Evolutionary conservation across 2,113 vertebrate species (phyloP), one percentile per base, ranked within the genome.

Genomic region (Ursus arctos): DNA sequence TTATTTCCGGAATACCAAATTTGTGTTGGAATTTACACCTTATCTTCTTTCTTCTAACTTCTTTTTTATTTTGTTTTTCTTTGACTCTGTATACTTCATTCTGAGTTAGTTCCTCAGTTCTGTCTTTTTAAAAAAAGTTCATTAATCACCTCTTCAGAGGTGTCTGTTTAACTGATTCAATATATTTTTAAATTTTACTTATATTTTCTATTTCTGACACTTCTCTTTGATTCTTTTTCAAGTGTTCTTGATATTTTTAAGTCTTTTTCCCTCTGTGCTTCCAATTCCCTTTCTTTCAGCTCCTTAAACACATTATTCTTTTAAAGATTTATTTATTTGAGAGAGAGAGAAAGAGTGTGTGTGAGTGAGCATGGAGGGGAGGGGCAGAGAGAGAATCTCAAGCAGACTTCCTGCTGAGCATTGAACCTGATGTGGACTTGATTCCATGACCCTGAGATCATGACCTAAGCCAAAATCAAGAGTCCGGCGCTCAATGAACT

Each of bases 181-280:
- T 47, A 47, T 61, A n/a, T 80, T 63, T 81, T 81, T 21, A 13
- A 51, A 33, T 80, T 59, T 81, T 92, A 84, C 36, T 86, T 84
- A 1, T 28, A 55, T 47, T 85, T 94, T 85, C 43, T 71, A 4
- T 28, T 33, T 89, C 16, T 92, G 71, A 92, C 67, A 40, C 26
- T 74, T 86, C 15, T 95, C 69, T 67, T 40, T 77, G n/a, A 28
- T 87, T 36, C 36, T 43, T 96, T 96, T 88, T 49, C 26, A 92
- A 49, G 84, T 49, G 51, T 65, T 88, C 26, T 61, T 71, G 31
- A 63, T 49, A 51, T 59, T 76, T 93, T n/a, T 67, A 65, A 43
- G 4, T 91, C 1, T 33, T 14, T 19, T 55, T 65, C 6, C 6
- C 24, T 92, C 79, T 28, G 47, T 72, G 67, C 63, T 55, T 88